Evolutionary conservation across 1,140 invertebrate species (phyloP), one percentile per base, ranked within the genome.

Genomic region (Orius laevigatus): DNA sequence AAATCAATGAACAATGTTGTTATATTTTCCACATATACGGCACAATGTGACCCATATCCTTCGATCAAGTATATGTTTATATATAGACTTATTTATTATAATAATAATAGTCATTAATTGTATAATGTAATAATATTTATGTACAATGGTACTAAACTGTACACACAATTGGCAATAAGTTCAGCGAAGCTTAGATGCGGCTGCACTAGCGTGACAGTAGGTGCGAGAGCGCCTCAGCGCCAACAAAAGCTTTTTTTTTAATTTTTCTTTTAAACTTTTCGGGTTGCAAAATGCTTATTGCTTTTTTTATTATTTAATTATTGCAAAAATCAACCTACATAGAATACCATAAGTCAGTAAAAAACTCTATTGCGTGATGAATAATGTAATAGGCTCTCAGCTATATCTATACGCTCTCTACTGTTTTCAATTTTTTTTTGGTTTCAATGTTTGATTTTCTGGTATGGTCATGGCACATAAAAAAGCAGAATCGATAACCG

Each of bases 21-120:
- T 52, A 43, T 48, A 48, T 52, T 52, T 52, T 52, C 39, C 50
- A 52, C 50, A 52, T 52, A 48, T 52, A 52, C 50, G 50, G 50
- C 50, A 52, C 50, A 52, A 50, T 52, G 50, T 52, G 50, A 52
- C 50, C 50, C 50, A 52, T 52, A 52, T 52, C 46, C 50, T 52
- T 52, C 50, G 38, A 52, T 52, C 50, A 48, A 48, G 50, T 52
- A 52, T 52, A 48, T 52, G 38, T 48, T 50, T 45, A 38, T 38
- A 51, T 51, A 52, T 52, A 51, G 49, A 51, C 49, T 52, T 52
- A 52, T 52, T 36, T 48, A 52, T 49, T 32, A 40, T 49, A 49
- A 33, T 52, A 48, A 52, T 52, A 52, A 40, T 52, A 46, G 38
- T 52, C 42, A 50, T 48, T 52, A 52, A 52, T 52, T 32, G 47